phyloP scores from a whole-genome alignment of 2,888 invertebrate genomes.

The Xestoiulus laeticollis region DNA sequence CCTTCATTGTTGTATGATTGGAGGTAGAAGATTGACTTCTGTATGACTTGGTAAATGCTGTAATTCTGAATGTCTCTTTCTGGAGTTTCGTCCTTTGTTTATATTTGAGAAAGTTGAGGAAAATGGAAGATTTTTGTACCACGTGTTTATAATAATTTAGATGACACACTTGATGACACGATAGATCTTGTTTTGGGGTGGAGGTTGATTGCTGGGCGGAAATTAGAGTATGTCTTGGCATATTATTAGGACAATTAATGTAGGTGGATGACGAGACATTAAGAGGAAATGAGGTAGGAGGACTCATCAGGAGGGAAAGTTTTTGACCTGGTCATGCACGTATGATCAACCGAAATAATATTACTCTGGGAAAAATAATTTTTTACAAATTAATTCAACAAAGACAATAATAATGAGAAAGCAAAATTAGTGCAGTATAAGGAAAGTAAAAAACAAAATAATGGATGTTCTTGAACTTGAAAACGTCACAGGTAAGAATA shows the following conservation, averaged over 20 bases:
- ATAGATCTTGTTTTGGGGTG: neutral
- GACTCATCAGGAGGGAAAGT: conserved; percentile 15
- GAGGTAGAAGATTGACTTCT: neutral
- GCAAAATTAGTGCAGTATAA: neutral
- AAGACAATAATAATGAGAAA: neutral
- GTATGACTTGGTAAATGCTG: no score
- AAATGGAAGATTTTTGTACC: neutral
- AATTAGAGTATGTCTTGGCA: neutral
- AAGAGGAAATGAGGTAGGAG: conserved; percentile 11
- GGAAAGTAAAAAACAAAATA: neutral
- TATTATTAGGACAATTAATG: neutral
- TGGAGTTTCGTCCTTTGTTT: neutral
- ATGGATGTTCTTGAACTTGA: neutral
- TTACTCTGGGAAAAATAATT: neutral
- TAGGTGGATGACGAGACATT: neutral
- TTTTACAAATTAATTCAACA: neutral
- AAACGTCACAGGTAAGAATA: neutral
- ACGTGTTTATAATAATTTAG: neutral
- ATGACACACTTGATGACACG: conserved; percentile 12
- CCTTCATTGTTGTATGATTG: neutral
- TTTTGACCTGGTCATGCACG: conserved; percentile 8
- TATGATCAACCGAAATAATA: neutral
- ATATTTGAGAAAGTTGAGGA: neutral
- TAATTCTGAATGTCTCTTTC: neutral
- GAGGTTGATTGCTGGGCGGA: neutral